A percentile compares a stretch with the other conserved stretches of the same genome.
phyloP scores from a whole-genome alignment of 2,888 invertebrate genomes.

The Timema podura region DNA sequence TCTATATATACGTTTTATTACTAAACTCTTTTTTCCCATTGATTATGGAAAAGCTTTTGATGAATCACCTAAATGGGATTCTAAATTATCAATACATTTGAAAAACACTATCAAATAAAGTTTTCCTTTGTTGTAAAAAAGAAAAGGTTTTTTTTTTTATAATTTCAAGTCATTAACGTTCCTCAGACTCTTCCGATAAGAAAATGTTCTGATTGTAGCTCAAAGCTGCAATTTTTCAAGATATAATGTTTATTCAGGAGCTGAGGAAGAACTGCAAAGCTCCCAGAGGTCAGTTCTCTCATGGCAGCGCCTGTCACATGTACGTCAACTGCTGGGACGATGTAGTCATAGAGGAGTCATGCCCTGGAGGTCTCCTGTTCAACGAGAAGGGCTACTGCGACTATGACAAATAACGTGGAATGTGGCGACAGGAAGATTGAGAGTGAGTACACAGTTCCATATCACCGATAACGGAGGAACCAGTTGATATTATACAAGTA shows the following conservation, averaged over 20 bases:
- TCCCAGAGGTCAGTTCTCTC: conserved; percentile 59
- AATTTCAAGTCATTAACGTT: no score
- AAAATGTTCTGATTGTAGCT: background rate
- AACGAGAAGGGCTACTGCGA: conserved; percentile 59
- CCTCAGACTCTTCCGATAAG: no score
- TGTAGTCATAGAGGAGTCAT: conserved; percentile 60
- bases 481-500: no score
- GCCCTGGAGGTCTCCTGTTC: conserved; percentile 59
- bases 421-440: conserved; percentile 51
- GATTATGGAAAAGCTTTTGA: no score
- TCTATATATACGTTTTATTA: no score
- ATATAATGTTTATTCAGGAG: conserved; percentile 6
- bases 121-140: no score
- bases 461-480: background rate
- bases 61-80: no score
- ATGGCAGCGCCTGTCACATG: conserved; percentile 54
- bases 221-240: no score
- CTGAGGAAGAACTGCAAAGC: conserved; percentile 30
- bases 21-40: no score
- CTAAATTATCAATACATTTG: no score
- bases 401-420: conserved; percentile 58
- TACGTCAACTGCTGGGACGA: conserved; percentile 72
- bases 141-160: no score
- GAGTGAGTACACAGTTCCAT: conserved; percentile 17
- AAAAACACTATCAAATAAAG: no score